Evolutionary conservation across 2,113 vertebrate genomes (phyloP).

Genomic region (Suricata suricatta): DNA sequence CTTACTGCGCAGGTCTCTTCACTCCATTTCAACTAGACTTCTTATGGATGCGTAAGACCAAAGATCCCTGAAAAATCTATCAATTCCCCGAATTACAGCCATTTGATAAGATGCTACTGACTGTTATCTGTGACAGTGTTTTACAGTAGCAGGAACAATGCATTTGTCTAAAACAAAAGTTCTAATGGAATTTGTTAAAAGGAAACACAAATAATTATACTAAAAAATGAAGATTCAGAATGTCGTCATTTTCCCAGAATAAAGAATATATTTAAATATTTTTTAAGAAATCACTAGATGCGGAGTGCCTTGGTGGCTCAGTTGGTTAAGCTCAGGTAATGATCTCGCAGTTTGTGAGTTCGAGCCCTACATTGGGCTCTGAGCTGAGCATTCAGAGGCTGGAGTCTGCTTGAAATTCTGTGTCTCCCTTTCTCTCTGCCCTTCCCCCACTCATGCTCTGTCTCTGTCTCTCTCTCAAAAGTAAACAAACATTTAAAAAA

Average conservation of each 20-base stretch:
- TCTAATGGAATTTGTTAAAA: not conserved
- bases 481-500: not conserved
- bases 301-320: no score
- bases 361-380: no score
- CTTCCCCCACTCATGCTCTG: no score
- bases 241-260: not conserved
- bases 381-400: no score
- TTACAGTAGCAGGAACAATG: not conserved
- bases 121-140: not conserved
- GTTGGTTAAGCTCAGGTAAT: no score
- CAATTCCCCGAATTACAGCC: not conserved
- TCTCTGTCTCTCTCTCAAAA: no score
- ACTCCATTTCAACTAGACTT: not conserved
- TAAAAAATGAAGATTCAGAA: constrained; percentile 9
- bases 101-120: not conserved
- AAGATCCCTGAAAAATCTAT: not conserved
- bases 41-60: not conserved
- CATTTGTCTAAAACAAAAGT: constrained; percentile 43
- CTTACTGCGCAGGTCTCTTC: not conserved
- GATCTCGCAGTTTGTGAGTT: no score
- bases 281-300: not conserved
- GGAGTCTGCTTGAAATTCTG: no score
- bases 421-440: no score
- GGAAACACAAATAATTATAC: constrained; percentile 8
- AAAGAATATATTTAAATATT: not conserved